phyloP scores from a whole-genome alignment of 2,797 vertebrate species.

The Carapus acus region DNA sequence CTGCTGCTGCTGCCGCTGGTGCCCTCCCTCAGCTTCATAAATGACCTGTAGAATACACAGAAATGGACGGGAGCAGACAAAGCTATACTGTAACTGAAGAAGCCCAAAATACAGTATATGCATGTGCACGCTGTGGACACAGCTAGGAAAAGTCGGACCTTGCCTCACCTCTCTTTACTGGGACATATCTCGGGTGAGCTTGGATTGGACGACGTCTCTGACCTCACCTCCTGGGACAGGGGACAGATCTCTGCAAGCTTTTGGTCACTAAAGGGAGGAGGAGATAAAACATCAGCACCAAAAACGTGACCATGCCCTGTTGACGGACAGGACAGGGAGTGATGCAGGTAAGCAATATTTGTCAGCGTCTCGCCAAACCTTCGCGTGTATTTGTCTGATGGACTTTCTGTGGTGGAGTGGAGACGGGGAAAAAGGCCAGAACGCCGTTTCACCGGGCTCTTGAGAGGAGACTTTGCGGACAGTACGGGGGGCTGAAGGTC shows the following conservation, averaged over 20 bases:
- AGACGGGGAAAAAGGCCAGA: constrained; percentile 92
- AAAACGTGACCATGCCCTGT: not conserved
- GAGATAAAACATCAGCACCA: not conserved
- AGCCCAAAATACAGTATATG: no score
- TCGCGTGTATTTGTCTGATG: constrained; percentile 75
- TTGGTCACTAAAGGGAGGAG: constrained; percentile 73
- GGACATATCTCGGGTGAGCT: constrained; percentile 96
- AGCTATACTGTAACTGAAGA: not conserved
- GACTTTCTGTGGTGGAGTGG: constrained; percentile 84
- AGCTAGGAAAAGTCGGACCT: not conserved
- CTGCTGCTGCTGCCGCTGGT: constrained; percentile 48
- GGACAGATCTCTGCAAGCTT: constrained; percentile 79
- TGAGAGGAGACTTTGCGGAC: constrained; percentile 84
- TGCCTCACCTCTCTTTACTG: constrained; percentile 87
- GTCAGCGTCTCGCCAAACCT: constrained; percentile 63
- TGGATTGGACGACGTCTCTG: constrained; percentile 91
- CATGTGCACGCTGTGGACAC: not conserved
- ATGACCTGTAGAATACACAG: constrained; percentile 68
- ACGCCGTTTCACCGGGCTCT: constrained; percentile 93
- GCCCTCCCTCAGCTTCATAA: constrained; percentile 86
- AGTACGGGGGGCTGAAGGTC: constrained; percentile 76
- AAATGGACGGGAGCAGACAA: not conserved
- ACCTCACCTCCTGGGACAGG: constrained; percentile 84
- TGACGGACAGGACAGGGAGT: no score
- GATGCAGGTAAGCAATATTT: not conserved